phyloP scores from a whole-genome alignment of 2,113 vertebrate species.

The Butorides virescens region DNA sequence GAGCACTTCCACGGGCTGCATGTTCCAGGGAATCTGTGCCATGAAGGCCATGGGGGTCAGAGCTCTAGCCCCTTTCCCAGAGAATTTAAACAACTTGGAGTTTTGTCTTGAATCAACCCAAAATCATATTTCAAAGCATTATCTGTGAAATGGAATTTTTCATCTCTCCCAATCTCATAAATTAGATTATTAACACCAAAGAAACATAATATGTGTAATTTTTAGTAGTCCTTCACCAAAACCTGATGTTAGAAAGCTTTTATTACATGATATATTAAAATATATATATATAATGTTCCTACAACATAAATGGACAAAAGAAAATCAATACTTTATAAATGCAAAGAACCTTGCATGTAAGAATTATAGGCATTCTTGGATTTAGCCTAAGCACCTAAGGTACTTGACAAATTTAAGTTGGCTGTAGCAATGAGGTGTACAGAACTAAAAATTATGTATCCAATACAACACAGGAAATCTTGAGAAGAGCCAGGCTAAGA shows the following conservation, averaged over 20 bases:
- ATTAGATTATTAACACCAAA: not conserved
- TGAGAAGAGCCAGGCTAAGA: not conserved
- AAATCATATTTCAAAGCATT: not conserved
- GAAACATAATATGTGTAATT: not conserved
- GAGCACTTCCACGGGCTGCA: not conserved
- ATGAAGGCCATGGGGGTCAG: not conserved
- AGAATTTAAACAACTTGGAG: not conserved
- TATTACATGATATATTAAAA: not conserved
- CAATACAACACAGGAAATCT: not conserved
- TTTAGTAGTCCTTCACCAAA: not conserved
- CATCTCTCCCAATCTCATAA: not conserved
- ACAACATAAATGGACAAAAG: not conserved
- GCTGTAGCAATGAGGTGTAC: not conserved
- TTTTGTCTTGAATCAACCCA: not conserved
- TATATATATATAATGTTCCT: not conserved
- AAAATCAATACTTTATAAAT: not conserved
- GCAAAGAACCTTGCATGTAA: not conserved
- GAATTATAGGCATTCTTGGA: not conserved
- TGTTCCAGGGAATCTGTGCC: accelerated
- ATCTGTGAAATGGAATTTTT: not conserved
- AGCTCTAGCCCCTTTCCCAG: not conserved
- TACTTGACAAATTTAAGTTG: not conserved
- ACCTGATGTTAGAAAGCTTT: not conserved
- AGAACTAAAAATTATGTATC: not conserved
- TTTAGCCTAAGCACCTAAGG: not conserved